Evolutionary conservation across 2,888 invertebrate species (phyloP).

Genomic region (Zhengitettix transpicula): DNA sequence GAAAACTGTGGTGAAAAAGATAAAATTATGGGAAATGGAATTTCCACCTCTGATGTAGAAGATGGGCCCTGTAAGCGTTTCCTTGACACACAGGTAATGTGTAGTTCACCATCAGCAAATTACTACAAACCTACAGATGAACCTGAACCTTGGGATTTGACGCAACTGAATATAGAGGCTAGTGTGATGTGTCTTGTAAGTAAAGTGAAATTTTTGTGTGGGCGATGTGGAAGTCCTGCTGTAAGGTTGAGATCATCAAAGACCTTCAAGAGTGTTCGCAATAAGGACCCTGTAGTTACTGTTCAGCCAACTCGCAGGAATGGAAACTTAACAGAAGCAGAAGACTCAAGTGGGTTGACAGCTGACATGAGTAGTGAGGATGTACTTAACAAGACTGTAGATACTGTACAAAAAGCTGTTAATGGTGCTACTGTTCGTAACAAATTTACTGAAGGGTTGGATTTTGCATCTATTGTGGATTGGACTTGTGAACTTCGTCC

Average conservation of each 20-base stretch:
- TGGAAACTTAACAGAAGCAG: neutral
- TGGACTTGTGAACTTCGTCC: slow-evolving; percentile 64
- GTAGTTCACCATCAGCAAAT: slow-evolving; percentile 47
- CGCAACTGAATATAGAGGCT: slow-evolving; percentile 71
- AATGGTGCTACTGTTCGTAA: slow-evolving; percentile 29
- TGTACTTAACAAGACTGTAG: slow-evolving; percentile 11
- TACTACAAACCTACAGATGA: slow-evolving; percentile 66
- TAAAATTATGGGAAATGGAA: slow-evolving; percentile 13
- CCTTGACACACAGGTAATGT: slow-evolving; percentile 30
- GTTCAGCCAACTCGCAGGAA: slow-evolving; percentile 8
- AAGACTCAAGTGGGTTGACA: slow-evolving; percentile 1
- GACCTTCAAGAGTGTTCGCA: slow-evolving; percentile 15
- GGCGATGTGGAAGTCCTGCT: slow-evolving; percentile 54
- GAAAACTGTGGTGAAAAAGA: slow-evolving; percentile 3
- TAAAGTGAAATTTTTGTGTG: slow-evolving; percentile 62
- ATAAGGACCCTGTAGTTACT: slow-evolving; percentile 6
- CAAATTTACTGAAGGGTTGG: slow-evolving; percentile 54
- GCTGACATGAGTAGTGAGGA: slow-evolving; percentile 10
- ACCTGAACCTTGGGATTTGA: slow-evolving; percentile 73
- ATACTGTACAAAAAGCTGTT: slow-evolving; percentile 25
- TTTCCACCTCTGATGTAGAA: slow-evolving; percentile 1
- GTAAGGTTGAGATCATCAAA: slow-evolving; percentile 21
- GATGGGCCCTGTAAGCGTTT: slow-evolving; percentile 23
- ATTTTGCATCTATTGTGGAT: slow-evolving; percentile 49
- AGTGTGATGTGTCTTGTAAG: slow-evolving; percentile 73